Conservation (phyloP, 2,113 vertebrate species). For the Mesocricetus auratus region DNA sequence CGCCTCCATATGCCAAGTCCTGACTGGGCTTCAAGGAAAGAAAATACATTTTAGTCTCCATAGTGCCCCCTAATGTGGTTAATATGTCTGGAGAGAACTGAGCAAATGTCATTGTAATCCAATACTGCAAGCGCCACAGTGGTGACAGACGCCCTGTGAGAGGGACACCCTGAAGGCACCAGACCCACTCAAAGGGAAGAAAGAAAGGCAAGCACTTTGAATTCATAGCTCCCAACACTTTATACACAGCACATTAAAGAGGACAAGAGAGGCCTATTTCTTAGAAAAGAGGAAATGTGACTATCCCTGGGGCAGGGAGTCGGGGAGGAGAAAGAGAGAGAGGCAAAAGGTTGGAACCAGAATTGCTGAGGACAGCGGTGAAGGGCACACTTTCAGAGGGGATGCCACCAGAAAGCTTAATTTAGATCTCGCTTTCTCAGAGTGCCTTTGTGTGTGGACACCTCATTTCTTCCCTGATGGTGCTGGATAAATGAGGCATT, state of each 20-base stretch:
- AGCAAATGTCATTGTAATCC: not conserved
- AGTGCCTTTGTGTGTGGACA: conserved; percentile 26
- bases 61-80: not conserved
- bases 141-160: not conserved
- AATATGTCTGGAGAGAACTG: not conserved
- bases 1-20: not conserved
- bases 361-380: not conserved
- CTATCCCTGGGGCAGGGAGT: not conserved
- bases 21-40: conserved; percentile 1
- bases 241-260: not conserved
- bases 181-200: not conserved
- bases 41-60: not conserved
- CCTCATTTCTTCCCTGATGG: conserved; percentile 42
- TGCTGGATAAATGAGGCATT: conserved; percentile 48
- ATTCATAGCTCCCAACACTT: not conserved
- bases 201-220: not conserved
- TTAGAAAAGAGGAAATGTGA: not conserved
- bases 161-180: not conserved
- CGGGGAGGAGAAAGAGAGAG: not conserved
- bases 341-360: not conserved
- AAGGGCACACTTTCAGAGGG: conserved; percentile 34
- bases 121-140: not conserved
- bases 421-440: conserved; percentile 42
- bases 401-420: conserved; percentile 24
- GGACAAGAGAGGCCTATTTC: not conserved